These are phyloP conservation scores for Aurelia aurita DNA, from an alignment of 30 jellyfish, hydroid and myxozoan species.

Conservation along the genomic window DNA sequence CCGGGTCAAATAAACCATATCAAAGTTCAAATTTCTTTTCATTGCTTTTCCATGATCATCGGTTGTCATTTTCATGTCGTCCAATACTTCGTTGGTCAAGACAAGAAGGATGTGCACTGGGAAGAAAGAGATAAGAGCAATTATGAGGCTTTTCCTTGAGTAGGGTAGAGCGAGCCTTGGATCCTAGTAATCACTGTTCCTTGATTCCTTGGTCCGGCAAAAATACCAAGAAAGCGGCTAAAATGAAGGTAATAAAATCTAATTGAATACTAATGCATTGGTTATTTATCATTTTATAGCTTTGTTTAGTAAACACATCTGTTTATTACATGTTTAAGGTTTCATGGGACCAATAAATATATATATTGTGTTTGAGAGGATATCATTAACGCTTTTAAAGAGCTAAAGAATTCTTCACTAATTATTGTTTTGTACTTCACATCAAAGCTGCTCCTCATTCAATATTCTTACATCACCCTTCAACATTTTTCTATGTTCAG, in stretches of 20 bases:
- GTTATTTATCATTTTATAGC: conserved; percentile 20
- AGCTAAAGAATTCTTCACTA: not conserved
- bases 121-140: too few relatives aligned
- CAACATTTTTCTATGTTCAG: not conserved
- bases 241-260: conserved; percentile 1
- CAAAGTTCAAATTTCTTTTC: too few relatives aligned
- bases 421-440: not conserved
- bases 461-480: not conserved
- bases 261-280: conserved; percentile 12
- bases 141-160: too few relatives aligned
- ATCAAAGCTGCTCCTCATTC: not conserved
- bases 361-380: conserved; percentile 13
- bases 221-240: too few relatives aligned
- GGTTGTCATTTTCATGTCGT: too few relatives aligned
- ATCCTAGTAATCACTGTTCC: too few relatives aligned
- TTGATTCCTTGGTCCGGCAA: too few relatives aligned
- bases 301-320: conserved; percentile 14
- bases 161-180: too few relatives aligned
- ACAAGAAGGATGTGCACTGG: too few relatives aligned
- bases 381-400: conserved; percentile 23
- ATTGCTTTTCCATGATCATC: too few relatives aligned
- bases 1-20: too few relatives aligned
- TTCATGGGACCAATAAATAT: conserved; percentile 50
- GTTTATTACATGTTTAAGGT: conserved; percentile 36
- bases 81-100: too few relatives aligned